Evolutionary conservation across 2,888 invertebrate genomes (phyloP).

Genomic region (Caenorhabditis afra): DNA sequence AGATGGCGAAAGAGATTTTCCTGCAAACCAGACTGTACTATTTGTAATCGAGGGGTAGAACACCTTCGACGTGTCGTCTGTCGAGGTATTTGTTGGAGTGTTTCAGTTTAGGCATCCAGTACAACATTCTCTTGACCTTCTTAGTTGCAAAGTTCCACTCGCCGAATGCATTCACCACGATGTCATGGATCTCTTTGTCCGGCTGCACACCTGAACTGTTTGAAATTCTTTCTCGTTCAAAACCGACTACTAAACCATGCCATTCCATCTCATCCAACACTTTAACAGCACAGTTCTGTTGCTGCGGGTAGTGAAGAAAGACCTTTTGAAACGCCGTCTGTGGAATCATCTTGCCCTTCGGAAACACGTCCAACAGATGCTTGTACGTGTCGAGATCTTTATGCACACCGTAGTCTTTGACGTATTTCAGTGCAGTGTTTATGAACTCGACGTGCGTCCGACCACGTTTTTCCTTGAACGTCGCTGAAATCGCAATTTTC

Average conservation of each 20-base stretch:
- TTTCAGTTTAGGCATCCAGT: slow-evolving; percentile 91
- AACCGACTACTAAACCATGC: slow-evolving; percentile 84
- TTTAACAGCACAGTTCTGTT: slow-evolving; percentile 94
- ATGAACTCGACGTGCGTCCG: slow-evolving; percentile 96
- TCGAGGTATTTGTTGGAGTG: slow-evolving; percentile 91
- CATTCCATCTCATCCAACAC: slow-evolving; percentile 95
- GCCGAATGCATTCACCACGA: slow-evolving; percentile 91
- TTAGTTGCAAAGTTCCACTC: slow-evolving; percentile 84
- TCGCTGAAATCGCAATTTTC: slow-evolving; percentile 81
- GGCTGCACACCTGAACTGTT: slow-evolving; percentile 87
- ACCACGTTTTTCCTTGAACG: slow-evolving; percentile 86
- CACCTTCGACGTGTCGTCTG: slow-evolving; percentile 81
- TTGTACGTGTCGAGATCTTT: slow-evolving; percentile 84
- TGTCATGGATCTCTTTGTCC: slow-evolving; percentile 90
- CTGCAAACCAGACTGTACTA: slow-evolving; percentile 13
- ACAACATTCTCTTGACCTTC: slow-evolving; percentile 83
- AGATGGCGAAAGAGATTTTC: slow-evolving; percentile 61
- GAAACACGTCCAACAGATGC: slow-evolving; percentile 79
- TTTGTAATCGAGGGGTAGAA: slow-evolving; percentile 1
- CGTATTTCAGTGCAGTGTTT: slow-evolving; percentile 89
- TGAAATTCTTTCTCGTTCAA: not conserved
- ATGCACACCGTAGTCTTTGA: slow-evolving; percentile 92
- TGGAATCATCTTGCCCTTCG: slow-evolving; percentile 90
- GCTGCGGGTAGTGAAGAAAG: slow-evolving; percentile 94
- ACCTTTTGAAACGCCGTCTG: slow-evolving; percentile 87